Percentiles rank a stretch among this genome's conserved stretches.
Conservation (phyloP, 2,888 invertebrate species). For the Pimpla rufipes region DNA sequence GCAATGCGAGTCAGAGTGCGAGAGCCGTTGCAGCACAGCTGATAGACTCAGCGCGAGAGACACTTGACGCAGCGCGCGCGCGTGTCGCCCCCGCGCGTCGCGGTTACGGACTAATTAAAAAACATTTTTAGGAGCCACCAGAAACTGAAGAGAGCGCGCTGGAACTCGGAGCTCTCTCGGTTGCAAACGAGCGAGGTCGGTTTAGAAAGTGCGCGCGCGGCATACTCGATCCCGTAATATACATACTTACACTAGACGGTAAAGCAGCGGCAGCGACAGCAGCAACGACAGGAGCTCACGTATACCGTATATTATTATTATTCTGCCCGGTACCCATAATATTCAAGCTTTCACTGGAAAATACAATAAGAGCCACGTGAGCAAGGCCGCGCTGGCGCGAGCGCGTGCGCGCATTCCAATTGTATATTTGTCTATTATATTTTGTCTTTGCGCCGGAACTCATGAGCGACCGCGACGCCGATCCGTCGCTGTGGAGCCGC, state of each 20-base stretch:
- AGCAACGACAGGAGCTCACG: conserved; percentile 24
- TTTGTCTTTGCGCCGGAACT: neutral
- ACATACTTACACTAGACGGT: neutral
- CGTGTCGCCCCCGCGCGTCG: neutral
- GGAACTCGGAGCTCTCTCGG: neutral
- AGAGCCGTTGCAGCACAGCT: too few relatives aligned
- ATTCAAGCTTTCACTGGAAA: conserved; percentile 47
- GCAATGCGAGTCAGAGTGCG: neutral
- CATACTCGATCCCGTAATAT: conserved; percentile 40
- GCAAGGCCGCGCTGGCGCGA: neutral
- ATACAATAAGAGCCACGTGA: conserved; percentile 33
- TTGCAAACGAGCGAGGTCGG: conserved; percentile 48
- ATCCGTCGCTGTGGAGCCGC: neutral
- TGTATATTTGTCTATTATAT: conserved; percentile 3
- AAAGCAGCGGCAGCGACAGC: conserved; percentile 11
- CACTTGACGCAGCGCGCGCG: neutral
- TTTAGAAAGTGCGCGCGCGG: conserved; percentile 44
- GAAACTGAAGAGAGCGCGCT: conserved; percentile 7
- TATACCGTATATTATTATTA: conserved; percentile 30
- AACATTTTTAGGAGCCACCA: conserved; percentile 32
- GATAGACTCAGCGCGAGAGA: neutral
- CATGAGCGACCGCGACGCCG: neutral
- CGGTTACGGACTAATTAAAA: conserved; percentile 32
- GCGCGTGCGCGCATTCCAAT: conserved; percentile 11
- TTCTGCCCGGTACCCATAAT: conserved; percentile 31